Evolutionary conservation across 2,888 invertebrate species (phyloP), one percentile per base, ranked within the genome.

Genomic region (Drosophila imparisetae): DNA sequence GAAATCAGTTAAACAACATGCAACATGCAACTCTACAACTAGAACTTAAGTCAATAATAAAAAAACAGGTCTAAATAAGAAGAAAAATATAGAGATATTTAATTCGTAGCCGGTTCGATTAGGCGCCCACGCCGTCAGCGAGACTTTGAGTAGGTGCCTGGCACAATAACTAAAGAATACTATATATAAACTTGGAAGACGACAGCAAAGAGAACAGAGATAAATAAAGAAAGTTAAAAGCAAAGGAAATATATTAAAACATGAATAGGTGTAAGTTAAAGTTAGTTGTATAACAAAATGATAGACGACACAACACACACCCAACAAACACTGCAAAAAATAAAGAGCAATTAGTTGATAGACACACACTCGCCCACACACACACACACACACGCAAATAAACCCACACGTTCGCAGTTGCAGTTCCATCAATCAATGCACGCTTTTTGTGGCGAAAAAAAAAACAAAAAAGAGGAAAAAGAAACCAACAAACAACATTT

Each of bases 121-220:
- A 42, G 71, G 49, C 60, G 70, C 69, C 68, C 73, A 73, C 75
- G 49, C 49, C 62, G 50, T 38, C 63, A 42, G 53, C 55, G 61
- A 54, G 42, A 69, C 63, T 75, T 72, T 73, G 66, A 82, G 71
- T 84, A 78, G 81, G 83, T 83, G 83, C 83, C 81, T 71, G 83
- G 83, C 83, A 83, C 83, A 81, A 68, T 72, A 81, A 83, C 86
- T 86, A 86, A 72, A 78, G 48, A 69, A 64, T 61, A 76, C 68
- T 76, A 78, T 65, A 79, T 71, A 60, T 60, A 27, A 66, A 61
- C 32, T 18, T 42, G 27, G 49, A 49, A 61, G 65, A 60, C 54
- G 67, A 48, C 53, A 62, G 57, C 54, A 54, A 34, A 72, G 58
- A 80, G 48, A 75, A 42, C 21, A 57, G 53, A 38, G 27, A 38